phyloP scores from a whole-genome alignment of 1,140 invertebrate genomes.

The Aphelenchoides avenae region DNA sequence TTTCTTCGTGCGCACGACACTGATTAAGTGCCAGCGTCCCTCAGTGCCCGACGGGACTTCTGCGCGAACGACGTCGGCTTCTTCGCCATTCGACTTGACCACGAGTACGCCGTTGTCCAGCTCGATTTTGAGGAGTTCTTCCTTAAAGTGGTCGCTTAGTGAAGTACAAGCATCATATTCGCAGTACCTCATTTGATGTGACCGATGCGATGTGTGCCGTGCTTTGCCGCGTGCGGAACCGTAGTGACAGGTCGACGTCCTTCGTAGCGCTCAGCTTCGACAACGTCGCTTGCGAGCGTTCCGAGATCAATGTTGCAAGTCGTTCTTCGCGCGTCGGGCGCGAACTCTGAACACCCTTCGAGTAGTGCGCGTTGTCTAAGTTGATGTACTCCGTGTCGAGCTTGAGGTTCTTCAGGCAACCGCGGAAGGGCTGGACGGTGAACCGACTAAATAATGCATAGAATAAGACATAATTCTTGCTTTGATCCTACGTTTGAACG shows the following conservation, averaged over 20 bases:
- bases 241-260: slow-evolving; percentile 72
- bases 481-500: slow-evolving; percentile 36
- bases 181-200: slow-evolving; percentile 8
- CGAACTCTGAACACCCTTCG: slow-evolving; percentile 73
- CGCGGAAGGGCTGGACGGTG: slow-evolving; percentile 74
- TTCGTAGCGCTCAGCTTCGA: slow-evolving; percentile 52
- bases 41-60: slow-evolving; percentile 60
- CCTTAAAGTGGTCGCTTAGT: slow-evolving; percentile 11
- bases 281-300: slow-evolving; percentile 57
- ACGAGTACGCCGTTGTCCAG: too few species aligned
- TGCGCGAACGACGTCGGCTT: slow-evolving; percentile 21
- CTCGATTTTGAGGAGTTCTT: slow-evolving; percentile 60
- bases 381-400: slow-evolving; percentile 73
- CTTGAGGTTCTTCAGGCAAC: slow-evolving; percentile 83
- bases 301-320: slow-evolving; percentile 60
- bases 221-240: slow-evolving; percentile 80
- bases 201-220: slow-evolving; percentile 69
- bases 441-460: slow-evolving; percentile 59
- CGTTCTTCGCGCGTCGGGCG: slow-evolving; percentile 69
- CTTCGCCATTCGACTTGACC: slow-evolving; percentile 10
- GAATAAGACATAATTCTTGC: not conserved
- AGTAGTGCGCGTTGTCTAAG: slow-evolving; percentile 71
- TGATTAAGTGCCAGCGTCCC: slow-evolving; percentile 63
- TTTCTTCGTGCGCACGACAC: not conserved
- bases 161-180: too few species aligned